Base-by-base conservation (phyloP, 2,888 invertebrate species). In the Arctia plantaginis region DNA sequence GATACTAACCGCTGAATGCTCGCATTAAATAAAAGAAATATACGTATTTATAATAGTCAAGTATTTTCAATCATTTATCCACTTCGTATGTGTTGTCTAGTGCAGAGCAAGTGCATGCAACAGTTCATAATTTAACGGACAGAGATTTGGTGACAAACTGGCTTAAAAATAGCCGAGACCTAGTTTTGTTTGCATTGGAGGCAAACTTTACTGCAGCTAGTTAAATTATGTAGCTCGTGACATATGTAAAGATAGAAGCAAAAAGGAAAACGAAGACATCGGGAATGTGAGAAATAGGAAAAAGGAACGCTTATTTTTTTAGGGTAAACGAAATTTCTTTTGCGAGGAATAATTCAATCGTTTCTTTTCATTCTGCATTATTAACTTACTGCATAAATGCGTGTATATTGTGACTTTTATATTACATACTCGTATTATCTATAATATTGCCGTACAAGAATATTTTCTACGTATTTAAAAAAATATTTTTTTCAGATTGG, bases 161-260 rank as follows among this genome's bases (percentile, higher is more conserved):
- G 82, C 88, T 88, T 85, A 82, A 87, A 81, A 92, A 91, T 91
- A 92, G 88, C 83, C 76, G 75, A 88, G 88, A 89, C 89, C 91
- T 88, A 90, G 87, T 89, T 92, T 83, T 87, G 82, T 87, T 86
- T 88, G 84, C 86, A 87, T 87, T 85, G 74, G 83, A 82, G 79
- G 81, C 82, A 90, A 82, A 90, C 89, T 89, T 90, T 90, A 89
- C 82, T 91, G 89, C 90, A 90, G 85, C 83, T 78, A 78, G 74
- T 72, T 81, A 77, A 83, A 85, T 82, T 83, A 86, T 85, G 51
- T 33, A 69, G 77, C 79, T 81, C 80, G 77, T 81, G 84, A 87
- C 88, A 88, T 87, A 81, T 88, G 87, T 85, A 84, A 83, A 87
- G 88, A 89, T 83, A 89, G 89, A 83, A 55, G 72, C 64, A 85